Conservation (phyloP, 2,113 vertebrate species). For the Hemichromis elongatus region DNA sequence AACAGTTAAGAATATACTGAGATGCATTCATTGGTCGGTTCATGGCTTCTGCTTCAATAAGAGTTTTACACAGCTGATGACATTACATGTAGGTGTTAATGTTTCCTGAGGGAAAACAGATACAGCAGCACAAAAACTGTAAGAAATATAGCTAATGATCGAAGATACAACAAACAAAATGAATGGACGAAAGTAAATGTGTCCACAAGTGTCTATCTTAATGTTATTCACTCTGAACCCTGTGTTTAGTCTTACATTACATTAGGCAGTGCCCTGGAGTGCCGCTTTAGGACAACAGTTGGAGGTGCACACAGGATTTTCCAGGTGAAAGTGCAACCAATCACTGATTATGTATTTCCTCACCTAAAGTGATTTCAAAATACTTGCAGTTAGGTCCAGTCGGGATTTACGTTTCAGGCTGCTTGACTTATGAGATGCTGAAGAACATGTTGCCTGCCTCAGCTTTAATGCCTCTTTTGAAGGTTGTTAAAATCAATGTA, state of each 20-base stretch:
- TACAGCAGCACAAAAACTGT: not conserved
- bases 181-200: not conserved
- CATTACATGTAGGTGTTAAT: not conserved
- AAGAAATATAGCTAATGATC: not conserved
- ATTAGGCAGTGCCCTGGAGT: not conserved
- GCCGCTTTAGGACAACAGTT: accelerated
- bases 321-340: not conserved
- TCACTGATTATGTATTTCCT: not conserved
- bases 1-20: not conserved
- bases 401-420: not conserved
- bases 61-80: not conserved
- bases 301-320: not conserved
- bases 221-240: not conserved
- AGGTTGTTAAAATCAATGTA: not conserved
- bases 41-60: not conserved
- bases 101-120: not conserved
- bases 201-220: not conserved
- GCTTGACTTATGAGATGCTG: not conserved
- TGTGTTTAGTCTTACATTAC: not conserved
- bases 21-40: not conserved
- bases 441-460: not conserved
- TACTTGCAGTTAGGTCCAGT: not conserved
- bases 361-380: accelerated
- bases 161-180: not conserved
- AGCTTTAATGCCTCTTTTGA: not conserved